These are phyloP conservation scores for Darevskia mixta DNA, from an alignment of 2,797 vertebrate species.

Conservation along the genomic window DNA sequence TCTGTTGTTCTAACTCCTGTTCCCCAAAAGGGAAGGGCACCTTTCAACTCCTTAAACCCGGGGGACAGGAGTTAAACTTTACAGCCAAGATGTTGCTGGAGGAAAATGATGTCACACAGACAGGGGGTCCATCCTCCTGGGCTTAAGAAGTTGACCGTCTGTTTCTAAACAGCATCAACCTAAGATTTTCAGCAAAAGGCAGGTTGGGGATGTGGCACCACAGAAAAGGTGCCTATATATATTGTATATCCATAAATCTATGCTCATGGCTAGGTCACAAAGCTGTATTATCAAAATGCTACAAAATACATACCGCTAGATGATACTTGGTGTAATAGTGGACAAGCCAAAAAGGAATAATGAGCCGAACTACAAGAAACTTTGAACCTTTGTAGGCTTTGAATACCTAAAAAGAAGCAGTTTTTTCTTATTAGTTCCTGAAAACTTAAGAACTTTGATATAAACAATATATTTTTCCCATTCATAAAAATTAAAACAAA, in stretches of 20 bases:
- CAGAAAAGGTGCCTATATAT: not conserved
- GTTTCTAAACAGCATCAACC: not conserved
- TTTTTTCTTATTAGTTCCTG: conserved; percentile 5
- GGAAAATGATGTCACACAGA: not conserved
- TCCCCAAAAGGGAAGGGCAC: not conserved
- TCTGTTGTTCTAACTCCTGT: not conserved
- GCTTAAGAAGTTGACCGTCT: not conserved
- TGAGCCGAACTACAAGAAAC: conserved; percentile 76
- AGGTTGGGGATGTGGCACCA: not conserved
- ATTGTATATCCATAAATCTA: too few species aligned
- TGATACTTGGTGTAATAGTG: conserved; percentile 92
- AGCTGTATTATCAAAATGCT: not conserved
- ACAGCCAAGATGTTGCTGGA: not conserved
- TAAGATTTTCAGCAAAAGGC: not conserved
- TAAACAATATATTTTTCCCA: not conserved
- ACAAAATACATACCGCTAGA: conserved; percentile 81
- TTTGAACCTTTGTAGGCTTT: conserved; percentile 80
- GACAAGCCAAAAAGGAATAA: conserved; percentile 87
- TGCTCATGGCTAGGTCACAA: not conserved
- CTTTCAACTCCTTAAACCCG: not conserved
- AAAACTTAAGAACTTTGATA: not conserved
- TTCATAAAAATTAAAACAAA: not conserved
- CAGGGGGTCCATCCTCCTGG: not conserved
- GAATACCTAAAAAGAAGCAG: conserved; percentile 81
- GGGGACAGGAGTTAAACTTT: not conserved